These are phyloP conservation scores for Luperina nickerlii DNA, from an alignment of 2,888 invertebrate genomes.

Conservation along the genomic window DNA sequence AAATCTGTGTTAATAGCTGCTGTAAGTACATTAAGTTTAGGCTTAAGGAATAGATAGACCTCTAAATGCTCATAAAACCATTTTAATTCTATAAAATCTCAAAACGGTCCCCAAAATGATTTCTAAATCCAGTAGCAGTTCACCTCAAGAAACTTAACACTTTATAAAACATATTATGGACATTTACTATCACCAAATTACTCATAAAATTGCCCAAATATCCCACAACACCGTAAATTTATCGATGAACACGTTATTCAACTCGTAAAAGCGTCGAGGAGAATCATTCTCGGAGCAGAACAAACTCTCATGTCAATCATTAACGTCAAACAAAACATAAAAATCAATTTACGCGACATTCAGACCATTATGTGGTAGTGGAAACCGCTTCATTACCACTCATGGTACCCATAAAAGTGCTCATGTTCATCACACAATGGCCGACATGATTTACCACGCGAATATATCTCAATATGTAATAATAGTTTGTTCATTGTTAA, in stretches of 20 bases:
- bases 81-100: slow-evolving; percentile 4
- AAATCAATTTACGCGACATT: slow-evolving; percentile 87
- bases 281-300: slow-evolving; percentile 68
- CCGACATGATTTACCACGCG: slow-evolving; percentile 79
- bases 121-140: slow-evolving; percentile 65
- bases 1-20: neutral
- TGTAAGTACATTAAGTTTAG: neutral
- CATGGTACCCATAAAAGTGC: slow-evolving; percentile 80
- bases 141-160: slow-evolving; percentile 78
- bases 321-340: slow-evolving; percentile 90
- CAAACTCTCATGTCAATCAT: slow-evolving; percentile 87
- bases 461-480: slow-evolving; percentile 82
- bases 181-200: slow-evolving; percentile 87
- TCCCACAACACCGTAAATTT: slow-evolving; percentile 87
- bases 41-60: neutral
- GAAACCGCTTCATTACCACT: slow-evolving; percentile 88
- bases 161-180: slow-evolving; percentile 77
- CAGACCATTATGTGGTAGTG: slow-evolving; percentile 82
- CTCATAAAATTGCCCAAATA: slow-evolving; percentile 89
- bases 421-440: slow-evolving; percentile 79
- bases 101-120: slow-evolving; percentile 1
- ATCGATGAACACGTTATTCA: slow-evolving; percentile 82
- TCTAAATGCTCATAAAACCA: neutral
- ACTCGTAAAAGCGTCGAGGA: slow-evolving; percentile 82
- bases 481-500: slow-evolving; percentile 88